These are phyloP conservation scores for Gari tellinella DNA, from an alignment of 2,888 invertebrate genomes.

Conservation along the genomic window DNA sequence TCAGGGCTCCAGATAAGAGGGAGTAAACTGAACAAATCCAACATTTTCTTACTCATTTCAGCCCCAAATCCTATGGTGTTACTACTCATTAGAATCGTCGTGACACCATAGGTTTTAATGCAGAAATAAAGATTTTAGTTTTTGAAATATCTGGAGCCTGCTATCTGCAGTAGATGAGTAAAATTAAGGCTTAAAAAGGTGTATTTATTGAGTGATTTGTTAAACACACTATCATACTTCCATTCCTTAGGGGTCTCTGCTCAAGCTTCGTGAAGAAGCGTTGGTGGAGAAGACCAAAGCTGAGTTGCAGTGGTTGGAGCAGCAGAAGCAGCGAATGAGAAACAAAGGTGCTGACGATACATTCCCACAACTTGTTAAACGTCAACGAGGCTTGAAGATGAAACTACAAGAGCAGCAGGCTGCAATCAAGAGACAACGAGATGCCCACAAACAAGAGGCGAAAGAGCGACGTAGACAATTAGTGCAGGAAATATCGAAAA, in stretches of 20 bases:
- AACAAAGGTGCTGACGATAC: constrained; percentile 87
- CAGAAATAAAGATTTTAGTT: too few species aligned
- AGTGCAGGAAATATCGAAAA: constrained; percentile 80
- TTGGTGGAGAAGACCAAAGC: constrained; percentile 89
- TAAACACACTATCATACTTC: constrained; percentile 52
- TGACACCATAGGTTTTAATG: too few species aligned
- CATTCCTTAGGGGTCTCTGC: constrained; percentile 86
- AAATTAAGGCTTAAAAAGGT: too few species aligned
- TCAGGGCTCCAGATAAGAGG: too few species aligned
- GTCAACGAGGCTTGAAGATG: constrained; percentile 88
- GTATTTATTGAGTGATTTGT: too few species aligned
- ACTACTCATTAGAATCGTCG: too few species aligned
- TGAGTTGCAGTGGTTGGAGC: constrained; percentile 88
- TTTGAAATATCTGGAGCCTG: too few species aligned
- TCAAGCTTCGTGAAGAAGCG: constrained; percentile 89
- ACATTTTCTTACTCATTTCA: too few species aligned
- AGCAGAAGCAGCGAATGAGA: constrained; percentile 87
- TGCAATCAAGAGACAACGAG: constrained; percentile 87
- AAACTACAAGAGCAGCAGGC: constrained; percentile 86
- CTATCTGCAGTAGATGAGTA: too few species aligned
- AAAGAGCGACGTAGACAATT: constrained; percentile 78
- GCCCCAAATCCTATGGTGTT: too few species aligned
- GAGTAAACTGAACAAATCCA: too few species aligned
- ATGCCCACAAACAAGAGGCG: constrained; percentile 79
- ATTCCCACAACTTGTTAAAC: constrained; percentile 88